A percentile compares a stretch with the other conserved stretches of the same genome.
Evolutionary conservation across 2,113 vertebrate genomes (phyloP).

Genomic region (Steatornis caripensis): DNA sequence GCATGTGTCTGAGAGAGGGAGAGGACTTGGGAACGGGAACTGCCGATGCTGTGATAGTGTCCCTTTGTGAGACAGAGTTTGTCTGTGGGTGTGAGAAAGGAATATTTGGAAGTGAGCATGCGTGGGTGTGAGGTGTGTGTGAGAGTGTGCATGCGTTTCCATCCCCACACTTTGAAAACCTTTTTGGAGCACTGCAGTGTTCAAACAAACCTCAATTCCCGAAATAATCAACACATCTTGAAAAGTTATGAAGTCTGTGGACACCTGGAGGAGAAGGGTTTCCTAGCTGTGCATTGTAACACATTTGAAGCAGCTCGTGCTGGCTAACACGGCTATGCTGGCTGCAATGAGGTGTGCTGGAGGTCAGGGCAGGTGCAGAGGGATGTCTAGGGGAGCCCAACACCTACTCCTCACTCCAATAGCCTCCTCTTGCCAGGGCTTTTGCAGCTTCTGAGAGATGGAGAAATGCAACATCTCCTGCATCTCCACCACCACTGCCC

Average conservation of each 20-base stretch:
- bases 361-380: neutral
- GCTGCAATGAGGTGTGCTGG: neutral
- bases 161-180: slow-evolving; percentile 12
- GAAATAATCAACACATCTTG: neutral
- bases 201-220: neutral
- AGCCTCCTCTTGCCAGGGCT: neutral
- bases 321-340: neutral
- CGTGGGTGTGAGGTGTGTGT: slow-evolving; percentile 36
- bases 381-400: neutral
- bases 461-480: accelerated
- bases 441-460: neutral
- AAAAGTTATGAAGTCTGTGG: accelerated
- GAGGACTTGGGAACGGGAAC: neutral
- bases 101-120: neutral
- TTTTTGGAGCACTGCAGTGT: neutral
- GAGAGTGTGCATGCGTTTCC: slow-evolving; percentile 10
- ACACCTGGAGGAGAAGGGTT: neutral
- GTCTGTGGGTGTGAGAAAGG: slow-evolving; percentile 29
- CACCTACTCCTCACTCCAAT: accelerated
- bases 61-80: neutral
- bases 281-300: neutral
- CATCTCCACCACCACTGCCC: neutral
- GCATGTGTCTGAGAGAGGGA: neutral
- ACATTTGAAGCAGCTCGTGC: accelerated
- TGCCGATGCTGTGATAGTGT: neutral